Evolutionary conservation across 2,113 vertebrate genomes (phyloP), one percentile per base, ranked within the genome.

Genomic region (Melanotaenia duboulayi): DNA sequence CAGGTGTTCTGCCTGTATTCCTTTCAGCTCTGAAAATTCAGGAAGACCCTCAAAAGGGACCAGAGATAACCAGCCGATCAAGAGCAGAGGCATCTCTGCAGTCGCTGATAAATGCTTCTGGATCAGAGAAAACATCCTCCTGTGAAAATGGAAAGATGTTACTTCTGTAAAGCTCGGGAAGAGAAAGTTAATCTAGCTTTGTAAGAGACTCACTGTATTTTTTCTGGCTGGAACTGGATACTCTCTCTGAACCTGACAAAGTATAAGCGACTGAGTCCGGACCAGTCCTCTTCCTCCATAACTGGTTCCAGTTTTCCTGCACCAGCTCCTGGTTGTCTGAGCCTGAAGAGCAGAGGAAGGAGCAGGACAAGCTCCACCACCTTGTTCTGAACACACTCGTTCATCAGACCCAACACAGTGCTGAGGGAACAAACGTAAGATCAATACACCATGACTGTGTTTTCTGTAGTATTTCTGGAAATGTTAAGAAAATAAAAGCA

Each of bases 301-400:
- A 1, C 0, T 0, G 78, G 74, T n/a, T 79, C 89, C 19, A 82
- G 11, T 44, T 17, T 75, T 1, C 2, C 4, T 1, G 85, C 75
- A 0, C 60, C 57, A 8, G 55, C 82, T 32, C 66, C 85, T 0
- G 76, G 70, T 2, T 78, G 71, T 35, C 75, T 52, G 61, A 93
- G 59, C 6, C 20, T 61, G 69, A 91, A 50, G 24, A 94, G 88
- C 40, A 91, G 84, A 20, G 92, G 93, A 24, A 93, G 52, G 17
- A 94, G 90, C 56, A 93, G 76, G 14, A 92, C 61, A 1, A 91
- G 8, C 84, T 94, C 93, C 0, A 81, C 32, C 74, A 94, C 58
- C 23, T 0, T 0, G 0, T 0, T 0, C 28, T 17, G 19, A 1
- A 4, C 46, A 28, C 91, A 92, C 8, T 0, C 0, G 79, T 87